Percentiles rank a stretch among this genome's conserved stretches.
Conservation (phyloP, 2,888 invertebrate genomes). For the Sminthurides aquaticus region DNA sequence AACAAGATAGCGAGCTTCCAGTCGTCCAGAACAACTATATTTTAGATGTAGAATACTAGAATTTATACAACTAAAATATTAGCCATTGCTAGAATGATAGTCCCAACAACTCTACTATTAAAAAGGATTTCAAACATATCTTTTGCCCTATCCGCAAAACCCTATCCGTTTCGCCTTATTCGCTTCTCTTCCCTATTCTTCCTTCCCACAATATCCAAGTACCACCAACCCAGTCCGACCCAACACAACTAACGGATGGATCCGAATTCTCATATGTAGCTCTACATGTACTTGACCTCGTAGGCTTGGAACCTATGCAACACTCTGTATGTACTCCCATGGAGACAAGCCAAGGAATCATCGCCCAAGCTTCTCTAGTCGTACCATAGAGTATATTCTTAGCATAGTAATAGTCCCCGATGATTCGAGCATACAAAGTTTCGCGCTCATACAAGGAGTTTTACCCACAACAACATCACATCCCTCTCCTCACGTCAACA, state of each 20-base stretch:
- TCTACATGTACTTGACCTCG: constrained; percentile 1
- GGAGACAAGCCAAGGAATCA: background rate
- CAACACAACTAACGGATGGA: background rate
- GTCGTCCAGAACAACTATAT: background rate
- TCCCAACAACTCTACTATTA: background rate
- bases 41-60: background rate
- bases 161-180: background rate
- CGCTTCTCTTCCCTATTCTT: background rate
- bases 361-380: background rate
- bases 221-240: background rate
- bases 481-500: background rate
- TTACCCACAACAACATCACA: background rate
- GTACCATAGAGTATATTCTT: too few relatives aligned
- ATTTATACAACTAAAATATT: background rate
- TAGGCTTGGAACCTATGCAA: background rate
- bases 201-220: background rate
- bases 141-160: constrained; percentile 8
- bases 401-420: too few relatives aligned
- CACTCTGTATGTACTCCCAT: background rate
- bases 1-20: background rate
- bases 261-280: background rate
- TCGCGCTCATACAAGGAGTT: background rate
- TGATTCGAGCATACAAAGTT: background rate
- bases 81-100: constrained; percentile 1
- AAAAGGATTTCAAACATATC: background rate